Conservation (phyloP, 2,113 vertebrate species). For the Protobothrops mucrosquamatus region DNA sequence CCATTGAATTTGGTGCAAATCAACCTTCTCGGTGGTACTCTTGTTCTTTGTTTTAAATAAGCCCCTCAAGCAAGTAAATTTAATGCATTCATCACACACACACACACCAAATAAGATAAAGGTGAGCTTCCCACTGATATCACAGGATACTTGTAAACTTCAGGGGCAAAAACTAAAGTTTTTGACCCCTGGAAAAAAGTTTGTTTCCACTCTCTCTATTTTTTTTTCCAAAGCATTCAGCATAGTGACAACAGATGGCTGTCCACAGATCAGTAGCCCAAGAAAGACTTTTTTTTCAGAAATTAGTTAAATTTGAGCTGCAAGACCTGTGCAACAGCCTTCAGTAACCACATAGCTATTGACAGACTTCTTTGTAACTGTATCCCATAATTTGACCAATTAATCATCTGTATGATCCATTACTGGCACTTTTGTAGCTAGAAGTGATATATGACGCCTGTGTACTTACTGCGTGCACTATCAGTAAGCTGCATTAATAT, state of each 20-base stretch:
- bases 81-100: not conserved
- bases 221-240: not conserved
- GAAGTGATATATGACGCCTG: not conserved
- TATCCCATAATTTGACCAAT: not conserved
- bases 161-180: not conserved
- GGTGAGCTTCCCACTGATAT: not conserved
- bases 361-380: not conserved
- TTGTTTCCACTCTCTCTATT: not conserved
- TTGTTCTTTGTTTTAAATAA: not conserved
- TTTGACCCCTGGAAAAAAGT: not conserved
- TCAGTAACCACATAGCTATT: not conserved
- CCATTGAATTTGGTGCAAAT: not conserved
- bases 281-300: not conserved
- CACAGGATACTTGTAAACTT: not conserved
- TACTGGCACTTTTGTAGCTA: not conserved
- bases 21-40: not conserved
- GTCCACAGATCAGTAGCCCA: not conserved
- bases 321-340: not conserved
- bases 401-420: not conserved
- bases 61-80: not conserved
- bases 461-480: not conserved
- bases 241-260: not conserved
- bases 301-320: not conserved
- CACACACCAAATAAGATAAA: not conserved
- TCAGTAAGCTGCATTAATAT: too few species aligned